phyloP scores from a whole-genome alignment of 2,797 vertebrate genomes.

The Glossophaga mutica region DNA sequence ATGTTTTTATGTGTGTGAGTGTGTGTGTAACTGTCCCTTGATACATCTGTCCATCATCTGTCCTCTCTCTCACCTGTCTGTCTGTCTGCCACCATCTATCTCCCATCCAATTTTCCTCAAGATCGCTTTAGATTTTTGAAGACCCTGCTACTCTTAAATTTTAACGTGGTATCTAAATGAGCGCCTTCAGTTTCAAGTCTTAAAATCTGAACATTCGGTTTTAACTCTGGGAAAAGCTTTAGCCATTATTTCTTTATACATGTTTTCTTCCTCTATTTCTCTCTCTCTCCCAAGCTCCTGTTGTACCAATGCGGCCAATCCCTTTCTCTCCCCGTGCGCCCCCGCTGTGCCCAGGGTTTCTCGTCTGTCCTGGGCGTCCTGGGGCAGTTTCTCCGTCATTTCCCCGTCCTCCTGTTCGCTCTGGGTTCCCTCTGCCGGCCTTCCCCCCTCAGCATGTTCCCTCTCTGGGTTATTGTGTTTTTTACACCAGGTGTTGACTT shows the following conservation, averaged over 20 bases:
- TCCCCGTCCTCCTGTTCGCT: rapidly evolving
- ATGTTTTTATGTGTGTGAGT: background rate
- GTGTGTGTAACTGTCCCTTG: background rate
- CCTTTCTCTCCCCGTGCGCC: rapidly evolving
- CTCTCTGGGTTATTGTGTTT: background rate
- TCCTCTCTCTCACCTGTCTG: background rate
- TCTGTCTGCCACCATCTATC: background rate
- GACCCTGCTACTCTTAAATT: background rate
- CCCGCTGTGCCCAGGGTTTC: rapidly evolving
- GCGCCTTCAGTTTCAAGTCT: background rate
- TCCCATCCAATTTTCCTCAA: background rate
- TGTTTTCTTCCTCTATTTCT: background rate
- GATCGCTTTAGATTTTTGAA: background rate
- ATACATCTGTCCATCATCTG: background rate
- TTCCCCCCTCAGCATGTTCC: background rate
- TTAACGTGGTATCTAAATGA: background rate
- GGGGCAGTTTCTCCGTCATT: background rate
- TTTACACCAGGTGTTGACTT: background rate
- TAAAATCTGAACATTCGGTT: background rate
- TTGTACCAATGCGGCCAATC: too few relatives aligned
- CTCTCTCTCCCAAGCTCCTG: background rate
- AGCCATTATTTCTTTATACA: background rate
- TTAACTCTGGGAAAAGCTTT: background rate
- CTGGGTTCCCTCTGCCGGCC: background rate
- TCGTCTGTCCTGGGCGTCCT: rapidly evolving